Evolutionary conservation across 1,140 invertebrate species (phyloP).

Genomic region (Antheraea pernyi): DNA sequence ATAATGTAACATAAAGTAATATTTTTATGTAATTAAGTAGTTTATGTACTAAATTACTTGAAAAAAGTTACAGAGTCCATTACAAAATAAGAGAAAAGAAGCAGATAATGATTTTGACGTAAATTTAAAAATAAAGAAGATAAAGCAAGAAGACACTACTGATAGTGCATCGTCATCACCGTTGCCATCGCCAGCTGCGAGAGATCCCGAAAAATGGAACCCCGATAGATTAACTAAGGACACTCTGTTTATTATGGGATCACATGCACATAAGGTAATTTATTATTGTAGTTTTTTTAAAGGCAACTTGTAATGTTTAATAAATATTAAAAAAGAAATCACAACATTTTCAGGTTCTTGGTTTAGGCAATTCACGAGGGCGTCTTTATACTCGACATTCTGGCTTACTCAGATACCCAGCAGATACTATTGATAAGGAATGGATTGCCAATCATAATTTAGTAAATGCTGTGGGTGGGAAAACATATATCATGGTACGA

Average conservation of each 20-base stretch:
- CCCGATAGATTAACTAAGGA: conserved; percentile 84
- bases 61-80: conserved; percentile 72
- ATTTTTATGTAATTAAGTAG: too few species aligned
- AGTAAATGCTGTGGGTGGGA: conserved; percentile 88
- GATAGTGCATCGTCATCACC: conserved; percentile 56
- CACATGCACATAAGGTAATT: conserved; percentile 85
- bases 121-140: conserved; percentile 68
- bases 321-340: too few species aligned
- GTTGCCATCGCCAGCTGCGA: conserved; percentile 46
- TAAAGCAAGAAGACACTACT: conserved; percentile 60
- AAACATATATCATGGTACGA: conserved; percentile 86
- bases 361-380: conserved; percentile 87
- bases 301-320: too few species aligned
- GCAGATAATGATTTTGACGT: conserved; percentile 81
- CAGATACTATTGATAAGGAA: conserved; percentile 90
- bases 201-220: conserved; percentile 84
- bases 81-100: conserved; percentile 82
- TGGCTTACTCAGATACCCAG: conserved; percentile 87
- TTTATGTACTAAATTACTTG: not conserved
- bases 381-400: conserved; percentile 89
- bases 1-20: too few species aligned
- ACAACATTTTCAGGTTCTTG: conserved; percentile 73
- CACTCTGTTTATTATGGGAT: conserved; percentile 89
- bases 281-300: too few species aligned
- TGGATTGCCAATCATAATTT: conserved; percentile 89